A percentile compares a stretch with the other conserved stretches of the same genome.
Evolutionary conservation across 2,113 vertebrate species (phyloP).

Genomic region (Syrrhaptes paradoxus): DNA sequence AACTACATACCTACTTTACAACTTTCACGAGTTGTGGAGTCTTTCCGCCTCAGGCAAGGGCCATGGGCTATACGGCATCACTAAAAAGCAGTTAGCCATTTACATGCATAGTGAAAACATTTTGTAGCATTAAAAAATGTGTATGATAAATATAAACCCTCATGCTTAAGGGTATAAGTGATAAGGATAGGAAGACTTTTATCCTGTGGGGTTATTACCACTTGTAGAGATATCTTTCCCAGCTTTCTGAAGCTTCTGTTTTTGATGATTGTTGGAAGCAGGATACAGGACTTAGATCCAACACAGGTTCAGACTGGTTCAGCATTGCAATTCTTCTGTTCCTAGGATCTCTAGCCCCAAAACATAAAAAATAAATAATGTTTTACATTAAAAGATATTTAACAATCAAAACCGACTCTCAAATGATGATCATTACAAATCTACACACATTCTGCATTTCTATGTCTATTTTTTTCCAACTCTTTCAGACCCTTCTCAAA

Average conservation of each 20-base stretch:
- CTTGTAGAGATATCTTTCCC: neutral
- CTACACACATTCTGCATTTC: neutral
- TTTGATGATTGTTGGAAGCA: neutral
- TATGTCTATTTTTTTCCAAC: neutral
- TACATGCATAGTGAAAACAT: neutral
- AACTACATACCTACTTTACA: too few species aligned
- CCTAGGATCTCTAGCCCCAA: neutral
- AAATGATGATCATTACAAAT: neutral
- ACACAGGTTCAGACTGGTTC: neutral
- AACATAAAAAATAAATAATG: neutral
- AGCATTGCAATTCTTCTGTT: neutral
- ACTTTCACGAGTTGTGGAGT: too few species aligned
- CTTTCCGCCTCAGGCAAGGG: neutral
- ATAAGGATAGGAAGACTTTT: neutral
- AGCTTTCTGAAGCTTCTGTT: neutral
- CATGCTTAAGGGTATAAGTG: neutral
- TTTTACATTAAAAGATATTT: neutral
- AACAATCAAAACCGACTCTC: neutral
- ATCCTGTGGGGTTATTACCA: neutral
- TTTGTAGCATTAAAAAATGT: neutral
- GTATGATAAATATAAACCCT: neutral
- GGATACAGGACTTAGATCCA: neutral
- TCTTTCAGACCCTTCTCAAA: neutral
- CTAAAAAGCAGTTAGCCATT: neutral
- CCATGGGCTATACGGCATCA: neutral